phyloP scores from a whole-genome alignment of 2,113 vertebrate genomes.

The Gasterosteus aculeatus region DNA sequence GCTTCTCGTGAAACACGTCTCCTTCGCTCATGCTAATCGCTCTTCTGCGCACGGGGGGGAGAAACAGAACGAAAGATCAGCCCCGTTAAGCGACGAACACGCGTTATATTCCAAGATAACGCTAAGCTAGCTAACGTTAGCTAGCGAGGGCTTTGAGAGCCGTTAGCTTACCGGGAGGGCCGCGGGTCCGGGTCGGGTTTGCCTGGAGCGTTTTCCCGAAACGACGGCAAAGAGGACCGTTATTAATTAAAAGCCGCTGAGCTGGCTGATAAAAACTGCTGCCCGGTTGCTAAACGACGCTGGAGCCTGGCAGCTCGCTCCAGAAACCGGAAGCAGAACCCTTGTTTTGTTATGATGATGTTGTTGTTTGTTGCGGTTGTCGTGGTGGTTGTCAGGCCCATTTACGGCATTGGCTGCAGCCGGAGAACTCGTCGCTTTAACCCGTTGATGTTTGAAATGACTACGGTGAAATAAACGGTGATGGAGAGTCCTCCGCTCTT shows the following conservation, averaged over 20 bases:
- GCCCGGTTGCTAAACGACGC: conserved; percentile 38
- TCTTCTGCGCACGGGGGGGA: neutral
- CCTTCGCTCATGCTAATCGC: conserved; percentile 79
- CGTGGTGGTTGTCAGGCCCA: conserved; percentile 21
- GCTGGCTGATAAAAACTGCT: conserved; percentile 53
- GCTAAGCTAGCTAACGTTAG: neutral
- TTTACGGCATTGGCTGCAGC: neutral
- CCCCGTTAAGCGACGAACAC: neutral
- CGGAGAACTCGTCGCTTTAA: neutral
- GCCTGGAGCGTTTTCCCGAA: neutral
- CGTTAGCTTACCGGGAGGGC: conserved; percentile 32
- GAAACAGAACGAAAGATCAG: neutral
- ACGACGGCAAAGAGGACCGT: neutral
- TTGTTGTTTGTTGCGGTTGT: conserved; percentile 18
- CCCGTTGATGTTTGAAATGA: neutral
- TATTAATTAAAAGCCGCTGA: conserved; percentile 37
- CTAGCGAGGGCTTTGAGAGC: conserved; percentile 3
- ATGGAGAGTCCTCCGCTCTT: neutral
- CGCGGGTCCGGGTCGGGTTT: neutral
- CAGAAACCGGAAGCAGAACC: conserved; percentile 75
- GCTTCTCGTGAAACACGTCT: conserved; percentile 89
- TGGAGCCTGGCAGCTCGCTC: conserved; percentile 61
- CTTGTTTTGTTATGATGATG: conserved; percentile 57
- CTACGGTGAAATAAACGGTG: neutral
- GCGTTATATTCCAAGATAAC: neutral